Percentiles rank a stretch among this genome's conserved stretches.
Evolutionary conservation across 2,888 invertebrate genomes (phyloP).

Genomic region (Orthosia incerta): DNA sequence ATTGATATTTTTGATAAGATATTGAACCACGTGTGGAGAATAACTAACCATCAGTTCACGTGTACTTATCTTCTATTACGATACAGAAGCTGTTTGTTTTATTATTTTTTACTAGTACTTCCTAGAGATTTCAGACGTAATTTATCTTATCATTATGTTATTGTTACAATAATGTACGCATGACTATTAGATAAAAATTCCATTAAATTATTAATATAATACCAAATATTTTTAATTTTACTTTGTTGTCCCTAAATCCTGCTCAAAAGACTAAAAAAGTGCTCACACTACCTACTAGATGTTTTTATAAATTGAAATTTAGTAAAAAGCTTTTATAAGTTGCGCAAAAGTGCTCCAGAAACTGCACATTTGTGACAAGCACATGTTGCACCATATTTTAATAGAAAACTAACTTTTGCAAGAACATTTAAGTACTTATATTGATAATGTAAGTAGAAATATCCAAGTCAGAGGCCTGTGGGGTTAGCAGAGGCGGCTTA

Average conservation of each 20-base stretch:
- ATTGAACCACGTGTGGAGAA: not conserved
- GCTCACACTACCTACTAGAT: not conserved
- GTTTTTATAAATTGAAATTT: not conserved
- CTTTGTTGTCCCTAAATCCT: not conserved
- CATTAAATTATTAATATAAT: not conserved
- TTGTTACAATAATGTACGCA: slow-evolving; percentile 30
- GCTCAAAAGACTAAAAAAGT: not conserved
- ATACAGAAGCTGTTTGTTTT: slow-evolving; percentile 4
- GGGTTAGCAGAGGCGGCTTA: too few relatives aligned
- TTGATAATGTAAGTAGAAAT: too few relatives aligned
- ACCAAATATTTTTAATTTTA: not conserved
- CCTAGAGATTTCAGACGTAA: slow-evolving; percentile 25
- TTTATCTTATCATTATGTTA: slow-evolving; percentile 35
- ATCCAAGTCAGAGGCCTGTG: too few relatives aligned
- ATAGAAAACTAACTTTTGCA: slow-evolving; percentile 5
- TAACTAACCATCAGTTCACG: slow-evolving; percentile 15
- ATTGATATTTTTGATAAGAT: slow-evolving; percentile 11
- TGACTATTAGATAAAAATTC: slow-evolving; percentile 13
- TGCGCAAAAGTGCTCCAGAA: slow-evolving; percentile 9
- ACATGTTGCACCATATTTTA: slow-evolving; percentile 12
- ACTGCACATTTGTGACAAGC: not conserved
- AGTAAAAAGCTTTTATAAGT: slow-evolving; percentile 22
- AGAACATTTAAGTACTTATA: not conserved
- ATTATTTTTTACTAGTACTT: slow-evolving; percentile 9
- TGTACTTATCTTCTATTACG: slow-evolving; percentile 17